Evolutionary conservation across 2,797 vertebrate genomes (phyloP).

Genomic region (Aulostomus chinensis): DNA sequence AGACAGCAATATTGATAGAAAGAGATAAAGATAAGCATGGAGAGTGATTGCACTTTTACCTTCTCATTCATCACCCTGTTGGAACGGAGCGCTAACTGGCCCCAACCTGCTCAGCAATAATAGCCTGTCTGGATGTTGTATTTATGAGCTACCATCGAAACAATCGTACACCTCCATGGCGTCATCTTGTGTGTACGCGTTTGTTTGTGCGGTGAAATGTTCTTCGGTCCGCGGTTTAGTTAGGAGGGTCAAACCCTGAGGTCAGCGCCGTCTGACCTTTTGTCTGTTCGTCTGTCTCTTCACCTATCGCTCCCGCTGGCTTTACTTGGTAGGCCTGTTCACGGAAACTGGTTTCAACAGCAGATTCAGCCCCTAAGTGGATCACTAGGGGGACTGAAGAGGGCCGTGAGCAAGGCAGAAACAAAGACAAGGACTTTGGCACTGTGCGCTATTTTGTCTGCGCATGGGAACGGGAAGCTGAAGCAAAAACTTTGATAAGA

Average conservation of each 20-base stretch:
- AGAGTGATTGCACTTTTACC: constrained; percentile 77
- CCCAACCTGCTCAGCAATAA: constrained; percentile 50
- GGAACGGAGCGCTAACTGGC: constrained; percentile 37
- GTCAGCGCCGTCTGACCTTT: constrained; percentile 46
- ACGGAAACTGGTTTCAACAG: constrained; percentile 6
- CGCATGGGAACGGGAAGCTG: constrained; percentile 56
- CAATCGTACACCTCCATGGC: constrained; percentile 63
- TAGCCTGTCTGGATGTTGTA: constrained; percentile 60
- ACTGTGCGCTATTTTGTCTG: constrained; percentile 35
- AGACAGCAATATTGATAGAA: constrained; percentile 65
- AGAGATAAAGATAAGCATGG: constrained; percentile 64
- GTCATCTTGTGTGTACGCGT: constrained; percentile 14
- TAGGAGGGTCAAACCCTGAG: constrained; percentile 44
- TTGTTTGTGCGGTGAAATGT: constrained; percentile 16
- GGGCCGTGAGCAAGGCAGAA: background rate
- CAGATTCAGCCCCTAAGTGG: constrained; percentile 3
- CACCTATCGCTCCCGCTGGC: constrained; percentile 11
- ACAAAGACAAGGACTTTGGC: constrained; percentile 12
- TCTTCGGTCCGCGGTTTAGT: constrained; percentile 31
- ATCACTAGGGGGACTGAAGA: background rate
- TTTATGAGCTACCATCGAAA: constrained; percentile 71
- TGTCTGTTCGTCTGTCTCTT: constrained; percentile 19
- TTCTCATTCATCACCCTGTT: constrained; percentile 65
- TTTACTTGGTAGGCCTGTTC: background rate
- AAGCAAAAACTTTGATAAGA: constrained; percentile 63